Evolutionary conservation across 2,797 vertebrate genomes (phyloP).

Genomic region (Pseudocheirus occidentalis): DNA sequence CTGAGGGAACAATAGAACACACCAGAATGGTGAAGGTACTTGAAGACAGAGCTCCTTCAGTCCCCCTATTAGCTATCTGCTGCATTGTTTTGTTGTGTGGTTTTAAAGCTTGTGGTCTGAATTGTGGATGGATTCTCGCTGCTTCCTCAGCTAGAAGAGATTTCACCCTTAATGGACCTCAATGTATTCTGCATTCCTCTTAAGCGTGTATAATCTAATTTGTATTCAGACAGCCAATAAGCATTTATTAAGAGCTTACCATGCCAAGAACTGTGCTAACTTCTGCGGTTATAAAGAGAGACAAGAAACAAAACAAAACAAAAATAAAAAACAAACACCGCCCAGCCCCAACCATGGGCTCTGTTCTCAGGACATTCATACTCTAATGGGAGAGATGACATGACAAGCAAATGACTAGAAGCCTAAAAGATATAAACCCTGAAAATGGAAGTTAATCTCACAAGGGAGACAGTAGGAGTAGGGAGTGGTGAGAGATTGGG

Average conservation of each 20-base stretch:
- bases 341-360: neutral
- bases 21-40: conserved; percentile 37
- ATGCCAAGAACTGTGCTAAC: neutral
- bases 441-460: neutral
- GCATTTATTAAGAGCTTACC: neutral
- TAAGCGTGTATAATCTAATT: neutral
- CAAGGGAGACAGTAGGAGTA: neutral
- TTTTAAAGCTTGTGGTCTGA: neutral
- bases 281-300: neutral
- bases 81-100: conserved; percentile 25
- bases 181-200: neutral
- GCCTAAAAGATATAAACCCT: neutral
- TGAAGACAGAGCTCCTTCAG: conserved; percentile 7
- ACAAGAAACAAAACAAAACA: neutral
- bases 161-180: neutral
- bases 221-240: neutral
- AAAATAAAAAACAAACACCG: neutral
- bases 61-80: neutral
- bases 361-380: neutral
- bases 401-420: neutral
- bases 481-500: neutral
- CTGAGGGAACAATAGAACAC: conserved; percentile 14
- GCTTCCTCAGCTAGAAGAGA: neutral
- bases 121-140: neutral
- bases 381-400: neutral